phyloP scores from a whole-genome alignment of 2,888 invertebrate genomes.

The Cosmopolites sordidus region DNA sequence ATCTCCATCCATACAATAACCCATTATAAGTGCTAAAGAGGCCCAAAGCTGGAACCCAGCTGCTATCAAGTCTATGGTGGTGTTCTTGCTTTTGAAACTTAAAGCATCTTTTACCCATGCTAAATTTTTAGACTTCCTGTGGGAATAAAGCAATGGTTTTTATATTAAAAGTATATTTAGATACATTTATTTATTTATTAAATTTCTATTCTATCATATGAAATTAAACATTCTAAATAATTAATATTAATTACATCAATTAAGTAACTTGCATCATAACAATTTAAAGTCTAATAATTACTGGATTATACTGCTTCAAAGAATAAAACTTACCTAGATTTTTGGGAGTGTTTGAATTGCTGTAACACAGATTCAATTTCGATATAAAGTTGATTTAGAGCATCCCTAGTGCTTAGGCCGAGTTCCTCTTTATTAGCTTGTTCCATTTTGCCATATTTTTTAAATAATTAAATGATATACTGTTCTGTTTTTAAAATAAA shows the following conservation, averaged over 20 bases:
- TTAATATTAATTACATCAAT: too few relatives aligned
- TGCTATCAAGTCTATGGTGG: conserved; percentile 65
- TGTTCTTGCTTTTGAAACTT: conserved; percentile 56
- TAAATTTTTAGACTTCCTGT: conserved; percentile 46
- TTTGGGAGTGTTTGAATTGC: conserved; percentile 56
- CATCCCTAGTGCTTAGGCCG: conserved; percentile 65
- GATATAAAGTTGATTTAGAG: conserved; percentile 63
- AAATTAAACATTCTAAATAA: too few relatives aligned
- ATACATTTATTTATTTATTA: too few relatives aligned
- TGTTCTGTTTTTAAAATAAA: neutral
- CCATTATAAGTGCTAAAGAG: conserved; percentile 49
- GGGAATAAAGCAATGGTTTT: conserved; percentile 14
- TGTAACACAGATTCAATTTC: conserved; percentile 64
- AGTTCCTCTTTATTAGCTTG: conserved; percentile 31
- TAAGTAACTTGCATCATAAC: too few relatives aligned
- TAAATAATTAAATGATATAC: neutral
- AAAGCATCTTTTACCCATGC: conserved; percentile 54
- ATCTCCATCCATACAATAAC: conserved; percentile 34
- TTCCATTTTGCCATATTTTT: conserved; percentile 34
- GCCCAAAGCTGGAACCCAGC: conserved; percentile 55
- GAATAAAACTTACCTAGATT: conserved; percentile 29
- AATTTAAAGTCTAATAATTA: neutral
- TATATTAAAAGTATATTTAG: neutral
- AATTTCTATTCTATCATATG: too few relatives aligned
- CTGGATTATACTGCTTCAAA: neutral